A percentile compares a stretch with the other conserved stretches of the same genome.
Conservation (phyloP, 1,140 invertebrate species). For the Drosophila pachea region DNA sequence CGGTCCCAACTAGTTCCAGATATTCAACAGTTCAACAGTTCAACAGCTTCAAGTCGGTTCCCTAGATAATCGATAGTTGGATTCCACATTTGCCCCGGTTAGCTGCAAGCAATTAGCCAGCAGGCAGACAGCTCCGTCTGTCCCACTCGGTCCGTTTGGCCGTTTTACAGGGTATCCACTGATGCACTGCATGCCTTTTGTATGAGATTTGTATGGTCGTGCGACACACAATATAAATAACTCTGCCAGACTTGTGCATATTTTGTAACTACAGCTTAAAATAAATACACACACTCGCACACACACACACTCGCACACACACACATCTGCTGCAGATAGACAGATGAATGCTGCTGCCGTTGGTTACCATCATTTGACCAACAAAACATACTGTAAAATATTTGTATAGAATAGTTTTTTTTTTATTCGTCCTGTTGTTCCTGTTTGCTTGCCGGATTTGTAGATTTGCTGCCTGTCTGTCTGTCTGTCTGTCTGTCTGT, state of each 20-base stretch:
- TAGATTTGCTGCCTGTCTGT: conserved; percentile 29
- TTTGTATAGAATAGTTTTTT: conserved; percentile 35
- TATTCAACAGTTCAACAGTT: too few species aligned
- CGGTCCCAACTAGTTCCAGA: too few species aligned
- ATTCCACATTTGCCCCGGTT: too few species aligned
- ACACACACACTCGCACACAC: conserved; percentile 1
- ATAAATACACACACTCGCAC: conserved; percentile 51
- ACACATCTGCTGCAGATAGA: conserved; percentile 8
- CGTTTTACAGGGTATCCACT: conserved; percentile 11
- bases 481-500: not conserved
- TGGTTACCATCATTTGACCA: conserved; percentile 51
- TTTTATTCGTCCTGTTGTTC: not conserved
- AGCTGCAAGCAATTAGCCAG: too few species aligned
- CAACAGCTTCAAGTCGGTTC: too few species aligned
- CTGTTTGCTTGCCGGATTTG: conserved; percentile 34
- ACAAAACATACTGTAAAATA: conserved; percentile 59
- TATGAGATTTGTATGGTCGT: conserved; percentile 12
- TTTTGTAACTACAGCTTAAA: conserved; percentile 69
- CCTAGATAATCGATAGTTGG: too few species aligned
- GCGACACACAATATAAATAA: conserved; percentile 60
- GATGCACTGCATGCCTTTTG: not conserved
- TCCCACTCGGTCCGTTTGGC: not conserved
- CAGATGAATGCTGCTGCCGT: conserved; percentile 53
- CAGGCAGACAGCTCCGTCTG: not conserved
- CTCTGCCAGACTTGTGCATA: conserved; percentile 65